Evolutionary conservation across 2,888 invertebrate species (phyloP).

Genomic region (Spatulosminthurus flaviceps): DNA sequence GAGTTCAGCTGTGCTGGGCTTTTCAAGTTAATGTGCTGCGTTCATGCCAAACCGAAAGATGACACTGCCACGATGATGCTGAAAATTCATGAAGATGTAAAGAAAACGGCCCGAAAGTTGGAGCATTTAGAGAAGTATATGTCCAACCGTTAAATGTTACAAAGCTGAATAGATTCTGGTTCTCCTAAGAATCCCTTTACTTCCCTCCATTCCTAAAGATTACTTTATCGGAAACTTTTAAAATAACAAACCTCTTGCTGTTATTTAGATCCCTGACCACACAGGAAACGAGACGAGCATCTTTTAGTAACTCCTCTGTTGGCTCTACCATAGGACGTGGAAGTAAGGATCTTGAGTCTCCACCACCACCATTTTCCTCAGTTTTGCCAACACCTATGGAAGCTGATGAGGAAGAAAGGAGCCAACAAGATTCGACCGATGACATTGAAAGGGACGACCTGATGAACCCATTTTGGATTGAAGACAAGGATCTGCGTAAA

Average conservation of each 20-base stretch:
- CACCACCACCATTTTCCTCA: not conserved
- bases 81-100: conserved; percentile 67
- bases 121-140: conserved; percentile 67
- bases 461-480: conserved; percentile 68
- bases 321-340: not conserved
- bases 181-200: no score
- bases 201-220: not conserved
- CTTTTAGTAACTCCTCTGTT: conserved; percentile 5
- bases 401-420: not conserved
- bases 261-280: not conserved
- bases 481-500: conserved; percentile 65
- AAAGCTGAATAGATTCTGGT: no score
- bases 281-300: not conserved
- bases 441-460: conserved; percentile 66
- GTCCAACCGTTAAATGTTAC: not conserved
- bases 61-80: conserved; percentile 66
- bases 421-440: not conserved
- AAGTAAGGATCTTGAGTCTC: not conserved
- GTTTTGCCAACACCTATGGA: not conserved
- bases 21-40: conserved; percentile 71
- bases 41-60: conserved; percentile 66
- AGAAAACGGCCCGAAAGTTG: conserved; percentile 67
- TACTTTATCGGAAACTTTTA: no score
- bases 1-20: conserved; percentile 70
- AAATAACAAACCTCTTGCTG: no score